Evolutionary conservation across 37 sponge, comb jelly and placozoan genomes (phyloP).

Genomic region (Theonella swinhoei): DNA sequence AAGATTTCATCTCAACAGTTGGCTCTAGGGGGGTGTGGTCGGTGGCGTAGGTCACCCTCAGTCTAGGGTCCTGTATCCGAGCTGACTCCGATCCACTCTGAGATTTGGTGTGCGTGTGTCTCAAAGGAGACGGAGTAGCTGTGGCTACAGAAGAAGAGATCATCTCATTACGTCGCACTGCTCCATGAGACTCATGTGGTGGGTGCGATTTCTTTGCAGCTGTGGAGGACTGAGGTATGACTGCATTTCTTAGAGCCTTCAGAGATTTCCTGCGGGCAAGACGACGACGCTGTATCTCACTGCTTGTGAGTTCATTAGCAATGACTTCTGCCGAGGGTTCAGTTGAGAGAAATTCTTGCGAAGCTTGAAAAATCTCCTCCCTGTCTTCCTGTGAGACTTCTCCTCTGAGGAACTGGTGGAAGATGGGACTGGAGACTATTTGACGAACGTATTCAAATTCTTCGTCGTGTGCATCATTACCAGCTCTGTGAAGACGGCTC

Average conservation of each 20-base stretch:
- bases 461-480: constrained; percentile 55
- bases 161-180: neutral
- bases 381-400: constrained; percentile 28
- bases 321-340: neutral
- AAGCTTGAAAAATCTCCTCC: constrained; percentile 19
- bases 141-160: neutral
- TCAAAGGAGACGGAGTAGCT: neutral
- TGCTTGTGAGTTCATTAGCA: neutral
- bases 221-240: constrained; percentile 19
- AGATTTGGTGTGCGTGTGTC: neutral
- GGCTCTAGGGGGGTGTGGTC: neutral
- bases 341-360: constrained; percentile 15
- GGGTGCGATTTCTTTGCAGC: neutral
- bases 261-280: constrained; percentile 35
- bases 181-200: neutral
- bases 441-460: constrained; percentile 76
- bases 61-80: neutral
- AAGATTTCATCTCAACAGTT: neutral
- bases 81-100: neutral
- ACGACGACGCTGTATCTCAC: constrained; percentile 9
- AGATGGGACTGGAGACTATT: constrained; percentile 70
- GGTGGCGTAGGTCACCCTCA: neutral
- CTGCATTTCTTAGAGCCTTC: constrained; percentile 54
- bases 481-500: constrained; percentile 41
- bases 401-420: constrained; percentile 39